Percentiles rank a stretch among this genome's conserved stretches.
phyloP scores from a whole-genome alignment of 2,888 invertebrate species.

The Sepioteuthis lessoniana region DNA sequence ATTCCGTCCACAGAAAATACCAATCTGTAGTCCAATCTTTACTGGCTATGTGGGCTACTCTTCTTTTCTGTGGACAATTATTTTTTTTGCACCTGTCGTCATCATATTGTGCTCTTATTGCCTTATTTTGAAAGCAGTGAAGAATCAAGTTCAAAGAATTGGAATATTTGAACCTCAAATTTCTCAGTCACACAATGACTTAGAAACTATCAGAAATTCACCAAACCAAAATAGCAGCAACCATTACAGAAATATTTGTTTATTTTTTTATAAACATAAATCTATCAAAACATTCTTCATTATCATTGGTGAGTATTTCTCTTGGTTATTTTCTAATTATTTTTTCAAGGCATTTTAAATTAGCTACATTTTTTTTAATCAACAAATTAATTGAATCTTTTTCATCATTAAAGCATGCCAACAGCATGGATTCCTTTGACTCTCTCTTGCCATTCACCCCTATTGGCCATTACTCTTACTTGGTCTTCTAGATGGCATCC shows the following conservation, averaged over 20 bases:
- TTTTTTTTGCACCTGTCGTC: background rate
- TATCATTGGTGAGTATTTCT: conserved; percentile 3
- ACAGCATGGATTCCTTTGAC: too few relatives aligned
- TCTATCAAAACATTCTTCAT: background rate
- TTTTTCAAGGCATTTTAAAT: too few relatives aligned
- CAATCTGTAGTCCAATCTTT: conserved; percentile 56
- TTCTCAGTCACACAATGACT: background rate
- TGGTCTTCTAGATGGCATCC: too few relatives aligned
- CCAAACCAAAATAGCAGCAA: background rate
- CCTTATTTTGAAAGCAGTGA: background rate
- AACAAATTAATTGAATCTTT: too few relatives aligned
- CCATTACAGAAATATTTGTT: background rate
- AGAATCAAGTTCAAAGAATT: conserved; percentile 24
- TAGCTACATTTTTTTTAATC: too few relatives aligned
- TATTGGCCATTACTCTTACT: too few relatives aligned
- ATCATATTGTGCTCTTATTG: background rate
- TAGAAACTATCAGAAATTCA: background rate
- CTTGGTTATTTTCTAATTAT: background rate
- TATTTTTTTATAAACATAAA: background rate
- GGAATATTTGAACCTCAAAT: background rate
- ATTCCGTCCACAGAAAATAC: conserved; percentile 63
- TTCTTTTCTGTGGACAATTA: background rate
- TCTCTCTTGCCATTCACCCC: too few relatives aligned
- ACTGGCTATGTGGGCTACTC: background rate
- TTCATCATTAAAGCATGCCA: too few relatives aligned